Evolutionary conservation across 2,797 vertebrate species (phyloP).

Genomic region (Sciurus carolinensis): DNA sequence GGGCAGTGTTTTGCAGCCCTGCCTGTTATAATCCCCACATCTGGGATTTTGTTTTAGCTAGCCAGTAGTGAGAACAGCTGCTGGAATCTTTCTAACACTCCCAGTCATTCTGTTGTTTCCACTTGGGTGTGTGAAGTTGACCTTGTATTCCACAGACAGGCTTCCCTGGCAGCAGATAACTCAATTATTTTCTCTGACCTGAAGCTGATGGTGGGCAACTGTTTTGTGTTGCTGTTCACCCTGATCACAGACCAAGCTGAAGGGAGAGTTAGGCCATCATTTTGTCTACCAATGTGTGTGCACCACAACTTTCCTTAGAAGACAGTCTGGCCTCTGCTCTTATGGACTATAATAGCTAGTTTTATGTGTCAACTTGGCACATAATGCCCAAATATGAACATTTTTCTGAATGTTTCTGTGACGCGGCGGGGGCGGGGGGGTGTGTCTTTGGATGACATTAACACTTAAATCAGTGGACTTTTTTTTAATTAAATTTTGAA

Average conservation of each 20-base stretch:
- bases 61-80: not conserved
- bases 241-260: not conserved
- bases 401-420: not conserved
- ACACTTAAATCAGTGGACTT: not conserved
- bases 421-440: not conserved
- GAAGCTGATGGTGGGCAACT: not conserved
- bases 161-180: not conserved
- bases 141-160: not conserved
- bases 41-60: slow-evolving; percentile 14
- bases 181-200: not conserved
- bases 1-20: not conserved
- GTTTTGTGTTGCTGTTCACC: not conserved
- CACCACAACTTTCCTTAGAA: not conserved
- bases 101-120: not conserved
- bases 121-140: not conserved
- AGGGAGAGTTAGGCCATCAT: not conserved
- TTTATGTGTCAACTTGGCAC: not conserved
- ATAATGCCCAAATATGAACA: not conserved
- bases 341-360: not conserved
- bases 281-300: not conserved
- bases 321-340: not conserved
- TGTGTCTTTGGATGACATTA: not conserved
- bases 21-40: not conserved
- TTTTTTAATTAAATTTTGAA: not conserved
- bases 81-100: not conserved